phyloP scores from a whole-genome alignment of 2,888 invertebrate genomes.

The Cerceris ruficornis region DNA sequence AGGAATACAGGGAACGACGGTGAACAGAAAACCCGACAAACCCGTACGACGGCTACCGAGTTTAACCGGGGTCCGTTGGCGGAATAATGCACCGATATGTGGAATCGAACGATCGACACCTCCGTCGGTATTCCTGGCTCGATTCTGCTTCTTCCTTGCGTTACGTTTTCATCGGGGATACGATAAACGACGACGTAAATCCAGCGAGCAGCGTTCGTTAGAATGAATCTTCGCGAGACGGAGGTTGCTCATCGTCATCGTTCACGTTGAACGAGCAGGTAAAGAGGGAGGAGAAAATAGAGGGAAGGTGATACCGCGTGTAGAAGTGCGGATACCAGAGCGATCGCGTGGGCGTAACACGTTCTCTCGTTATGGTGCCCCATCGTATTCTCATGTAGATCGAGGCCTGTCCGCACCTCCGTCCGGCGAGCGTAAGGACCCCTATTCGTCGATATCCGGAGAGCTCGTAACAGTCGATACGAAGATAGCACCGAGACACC shows the following conservation, averaged over 20 bases:
- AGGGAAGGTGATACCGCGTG: constrained; percentile 49
- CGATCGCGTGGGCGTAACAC: constrained; percentile 69
- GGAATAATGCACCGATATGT: constrained; percentile 40
- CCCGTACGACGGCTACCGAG: constrained; percentile 48
- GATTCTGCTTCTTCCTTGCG: constrained; percentile 28
- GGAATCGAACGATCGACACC: constrained; percentile 19
- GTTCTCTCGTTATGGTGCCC: constrained; percentile 64
- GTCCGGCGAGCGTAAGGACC: constrained; percentile 41
- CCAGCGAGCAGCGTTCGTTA: constrained; percentile 64
- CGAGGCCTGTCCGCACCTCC: constrained; percentile 61
- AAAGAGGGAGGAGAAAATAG: constrained; percentile 19
- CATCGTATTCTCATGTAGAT: constrained; percentile 63
- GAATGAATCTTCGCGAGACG: constrained; percentile 53
- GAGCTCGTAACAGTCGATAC: constrained; percentile 34
- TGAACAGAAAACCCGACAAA: constrained; percentile 15
- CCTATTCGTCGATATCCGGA: constrained; percentile 38
- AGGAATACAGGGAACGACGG: constrained; percentile 10
- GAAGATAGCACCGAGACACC: constrained; percentile 27
- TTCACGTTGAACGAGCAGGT: constrained; percentile 27
- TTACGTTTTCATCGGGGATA: constrained; percentile 68
- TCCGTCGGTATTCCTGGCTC: constrained; percentile 14
- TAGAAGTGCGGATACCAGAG: constrained; percentile 62
- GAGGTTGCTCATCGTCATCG: constrained; percentile 65
- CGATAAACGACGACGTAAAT: constrained; percentile 72
- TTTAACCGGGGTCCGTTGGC: constrained; percentile 30